phyloP scores from a whole-genome alignment of 2,113 vertebrate genomes.

The Sinocyclocheilus maitianheensis region DNA sequence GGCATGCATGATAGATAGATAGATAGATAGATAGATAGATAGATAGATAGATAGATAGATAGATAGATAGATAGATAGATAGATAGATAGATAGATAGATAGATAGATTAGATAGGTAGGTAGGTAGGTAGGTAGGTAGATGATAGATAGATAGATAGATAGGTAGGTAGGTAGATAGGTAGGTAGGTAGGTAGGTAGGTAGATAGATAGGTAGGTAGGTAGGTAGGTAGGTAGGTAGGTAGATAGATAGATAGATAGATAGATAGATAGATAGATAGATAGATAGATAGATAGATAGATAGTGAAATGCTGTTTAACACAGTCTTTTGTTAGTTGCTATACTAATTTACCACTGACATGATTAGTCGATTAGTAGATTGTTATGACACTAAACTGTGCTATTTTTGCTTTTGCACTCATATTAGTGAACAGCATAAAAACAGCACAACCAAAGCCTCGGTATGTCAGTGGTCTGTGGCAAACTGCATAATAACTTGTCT shows the following conservation, averaged over 20 bases:
- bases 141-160: too few species aligned
- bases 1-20: conserved; percentile 52
- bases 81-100: too few species aligned
- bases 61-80: too few species aligned
- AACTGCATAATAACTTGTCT: conserved; percentile 57
- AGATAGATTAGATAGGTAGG: too few species aligned
- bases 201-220: too few species aligned
- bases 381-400: neutral
- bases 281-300: conserved; percentile 45
- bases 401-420: neutral
- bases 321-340: neutral
- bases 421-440: neutral
- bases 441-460: neutral
- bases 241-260: too few species aligned
- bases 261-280: conserved; percentile 37
- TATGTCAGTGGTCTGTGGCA: conserved; percentile 46
- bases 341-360: conserved; percentile 17
- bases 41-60: too few species aligned
- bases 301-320: neutral
- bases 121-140: too few species aligned
- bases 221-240: too few species aligned
- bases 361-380: conserved; percentile 32
- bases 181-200: too few species aligned
- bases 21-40: too few species aligned
- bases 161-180: too few species aligned